Evolutionary conservation across 2,888 invertebrate genomes (phyloP), one percentile per base, ranked within the genome.

Genomic region (Athetis lepigone): DNA sequence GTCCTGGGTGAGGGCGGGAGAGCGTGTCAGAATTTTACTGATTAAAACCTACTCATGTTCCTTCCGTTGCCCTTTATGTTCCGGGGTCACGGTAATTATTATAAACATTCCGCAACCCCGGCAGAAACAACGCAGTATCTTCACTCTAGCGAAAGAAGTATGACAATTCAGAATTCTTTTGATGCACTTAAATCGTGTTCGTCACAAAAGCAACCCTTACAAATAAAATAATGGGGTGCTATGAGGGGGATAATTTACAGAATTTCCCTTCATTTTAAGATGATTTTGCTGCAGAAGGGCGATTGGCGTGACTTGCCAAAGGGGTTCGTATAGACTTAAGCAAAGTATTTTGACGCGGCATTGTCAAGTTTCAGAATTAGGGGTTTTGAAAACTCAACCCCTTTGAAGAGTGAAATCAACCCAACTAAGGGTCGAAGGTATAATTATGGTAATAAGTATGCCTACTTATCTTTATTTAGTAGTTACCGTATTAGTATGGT

Each of bases 221-320:
- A 82, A 83, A 85, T 86, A 88, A 87, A 86, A 89, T 89, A 89
- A 90, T 89, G 85, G 88, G 87, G 88, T 89, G 90, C 88, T 87
- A 85, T 88, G n/a, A 88, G 85, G 90, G 90, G 86, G 88, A 89
- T 89, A 90, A 92, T 92, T 92, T 89, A 90, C 87, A 89, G 89
- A 88, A 90, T 88, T 88, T 88, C 88, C 92, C 88, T n/a, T 89
- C 87, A 91, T 90, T 92, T 89, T 91, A 85, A 89, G 88, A 90
- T 89, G 90, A 91, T 91, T 90, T 87, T 80, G 80, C 86, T 85
- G 82, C 82, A 84, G 89, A 86, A 85, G 90, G 77, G 69, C 62
- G 88, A 88, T 79, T 83, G 85, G 86, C 86, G 87, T 89, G 90
- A 91, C 89, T 90, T 87, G 90, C 88, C 81, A 75, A 83, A 86